A percentile compares a stretch with the other conserved stretches of the same genome.
These are phyloP conservation scores for Garrulus glandarius DNA, from an alignment of 2,797 vertebrate genomes.

Conservation along the genomic window DNA sequence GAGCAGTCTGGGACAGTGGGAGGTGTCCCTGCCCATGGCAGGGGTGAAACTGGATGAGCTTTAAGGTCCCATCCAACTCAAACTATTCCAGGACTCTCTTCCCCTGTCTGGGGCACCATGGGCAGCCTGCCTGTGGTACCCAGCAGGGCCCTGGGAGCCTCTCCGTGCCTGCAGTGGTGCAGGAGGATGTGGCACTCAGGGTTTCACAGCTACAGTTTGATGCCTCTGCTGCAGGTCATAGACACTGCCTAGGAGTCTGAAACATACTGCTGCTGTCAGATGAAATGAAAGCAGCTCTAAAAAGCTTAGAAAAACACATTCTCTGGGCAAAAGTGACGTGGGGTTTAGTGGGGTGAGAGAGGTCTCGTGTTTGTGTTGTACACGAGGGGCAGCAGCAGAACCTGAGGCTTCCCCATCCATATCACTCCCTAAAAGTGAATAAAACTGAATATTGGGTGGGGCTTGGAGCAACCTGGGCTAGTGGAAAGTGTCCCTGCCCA, in stretches of 20 bases:
- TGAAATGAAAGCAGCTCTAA: not conserved
- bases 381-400: not conserved
- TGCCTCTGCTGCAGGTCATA: not conserved
- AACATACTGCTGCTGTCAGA: not conserved
- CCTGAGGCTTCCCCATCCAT: not conserved
- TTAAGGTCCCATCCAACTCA: too few relatives aligned
- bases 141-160: not conserved
- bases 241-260: not conserved
- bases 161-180: fast-evolving
- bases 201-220: not conserved
- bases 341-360: not conserved
- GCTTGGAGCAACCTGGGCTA: not conserved
- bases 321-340: not conserved
- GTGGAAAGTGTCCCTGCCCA: not conserved
- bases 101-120: fast-evolving
- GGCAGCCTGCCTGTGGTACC: fast-evolving
- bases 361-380: fast-evolving
- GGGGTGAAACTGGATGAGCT: fast-evolving
- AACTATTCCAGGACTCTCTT: fast-evolving
- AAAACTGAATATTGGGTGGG: not conserved
- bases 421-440: not conserved
- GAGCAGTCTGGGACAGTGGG: fast-evolving
- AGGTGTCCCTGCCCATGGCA: not conserved
- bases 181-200: not conserved
- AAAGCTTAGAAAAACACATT: not conserved